Conservation (phyloP, 2,888 invertebrate genomes). For the Epirrita christyi region DNA sequence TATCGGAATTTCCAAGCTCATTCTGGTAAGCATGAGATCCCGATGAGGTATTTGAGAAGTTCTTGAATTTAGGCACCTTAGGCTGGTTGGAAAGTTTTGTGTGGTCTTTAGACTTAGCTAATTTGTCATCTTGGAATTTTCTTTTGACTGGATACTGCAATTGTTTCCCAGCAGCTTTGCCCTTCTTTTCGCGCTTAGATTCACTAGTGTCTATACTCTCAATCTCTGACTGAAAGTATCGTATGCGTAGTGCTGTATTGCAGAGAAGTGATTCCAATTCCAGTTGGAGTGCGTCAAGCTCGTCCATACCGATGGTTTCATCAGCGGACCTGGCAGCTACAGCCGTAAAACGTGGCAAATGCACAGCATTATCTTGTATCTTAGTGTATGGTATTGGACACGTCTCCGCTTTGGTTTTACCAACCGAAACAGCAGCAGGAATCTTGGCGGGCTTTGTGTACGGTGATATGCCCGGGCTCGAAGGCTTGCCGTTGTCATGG, state of each 20-base stretch:
- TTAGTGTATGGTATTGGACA: slow-evolving; percentile 87
- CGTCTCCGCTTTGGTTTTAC: slow-evolving; percentile 73
- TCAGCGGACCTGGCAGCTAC: slow-evolving; percentile 88
- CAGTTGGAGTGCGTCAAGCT: slow-evolving; percentile 93
- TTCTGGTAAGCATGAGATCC: slow-evolving; percentile 74
- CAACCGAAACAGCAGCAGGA: slow-evolving; percentile 68
- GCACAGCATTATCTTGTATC: slow-evolving; percentile 87
- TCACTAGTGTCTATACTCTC: slow-evolving; percentile 87
- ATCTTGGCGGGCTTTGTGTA: slow-evolving; percentile 78
- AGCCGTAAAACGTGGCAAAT: slow-evolving; percentile 87
- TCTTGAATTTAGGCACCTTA: slow-evolving; percentile 86
- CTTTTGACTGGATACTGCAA: slow-evolving; percentile 83
- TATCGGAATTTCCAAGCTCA: slow-evolving; percentile 77
- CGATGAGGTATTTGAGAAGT: slow-evolving; percentile 71
- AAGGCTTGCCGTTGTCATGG: slow-evolving; percentile 78
- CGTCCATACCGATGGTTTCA: slow-evolving; percentile 94
- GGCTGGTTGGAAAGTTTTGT: slow-evolving; percentile 81
- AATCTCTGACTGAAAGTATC: slow-evolving; percentile 91
- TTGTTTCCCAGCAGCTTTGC: slow-evolving; percentile 81
- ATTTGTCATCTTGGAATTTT: slow-evolving; percentile 83
- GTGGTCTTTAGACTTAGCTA: slow-evolving; percentile 84
- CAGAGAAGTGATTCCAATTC: slow-evolving; percentile 95
- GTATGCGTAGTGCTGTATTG: slow-evolving; percentile 91
- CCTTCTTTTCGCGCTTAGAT: slow-evolving; percentile 80
- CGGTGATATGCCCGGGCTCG: slow-evolving; percentile 78